Evolutionary conservation across 2,888 invertebrate species (phyloP), one percentile per base, ranked within the genome.

Genomic region (Heteropelma amictum): DNA sequence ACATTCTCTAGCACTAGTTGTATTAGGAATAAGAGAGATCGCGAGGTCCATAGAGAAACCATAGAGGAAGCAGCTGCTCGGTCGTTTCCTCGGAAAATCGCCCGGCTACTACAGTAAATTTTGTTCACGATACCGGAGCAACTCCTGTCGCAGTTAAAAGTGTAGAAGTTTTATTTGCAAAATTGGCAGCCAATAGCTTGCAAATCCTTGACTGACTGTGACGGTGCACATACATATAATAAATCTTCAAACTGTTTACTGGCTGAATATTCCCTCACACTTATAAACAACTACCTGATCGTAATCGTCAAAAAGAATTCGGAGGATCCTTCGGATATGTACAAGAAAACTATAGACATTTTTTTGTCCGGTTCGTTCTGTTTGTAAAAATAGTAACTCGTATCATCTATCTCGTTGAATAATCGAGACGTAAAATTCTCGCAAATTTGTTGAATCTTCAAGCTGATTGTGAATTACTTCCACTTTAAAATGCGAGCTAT

Each of bases 91-190:
- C 53, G 35, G 58, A 47, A 74, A 74, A 70, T 74, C 70, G 64
- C 53, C 14, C 30, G 51, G 74, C 60, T 47, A 17, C 60, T 61
- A 47, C 35, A 45, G 58, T 51, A 58, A 72, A 51, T 68, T 63
- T 45, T 30, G 14, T 60, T 45, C 58, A 30, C 12, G n/a, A n/a
- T 26, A 7, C 38, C 26, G 47, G 19, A 47, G 51, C 53, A 35
- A 53, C 53, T 49, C 64, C 58, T 51, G 74, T 65, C 70, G 65
- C 60, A n/a, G n/a, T n/a, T n/a, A n/a, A n/a, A n/a, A n/a, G 23
- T 74, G 60, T 70, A 65, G 65, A 65, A 65, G 74, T 45, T 74
- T 49, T 54, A 70, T 74, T 65, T 61, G 70, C 60, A 53, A 70
- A 74, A 70, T 74, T 61, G 30, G 33, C 60, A 33, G 5, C 10